Conservation (phyloP, 2,888 invertebrate genomes). For the Dynastes hyllus region DNA sequence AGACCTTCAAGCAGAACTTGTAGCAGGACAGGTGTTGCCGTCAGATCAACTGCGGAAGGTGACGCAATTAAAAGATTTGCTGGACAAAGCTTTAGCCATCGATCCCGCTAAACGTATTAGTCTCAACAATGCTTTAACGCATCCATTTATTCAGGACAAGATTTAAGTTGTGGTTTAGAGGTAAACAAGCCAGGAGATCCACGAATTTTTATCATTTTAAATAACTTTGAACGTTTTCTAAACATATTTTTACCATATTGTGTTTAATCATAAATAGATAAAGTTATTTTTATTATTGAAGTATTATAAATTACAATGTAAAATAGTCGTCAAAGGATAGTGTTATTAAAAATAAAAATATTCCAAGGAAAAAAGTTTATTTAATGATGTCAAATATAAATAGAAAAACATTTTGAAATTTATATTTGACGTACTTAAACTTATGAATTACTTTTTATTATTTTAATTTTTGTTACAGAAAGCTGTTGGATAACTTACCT, state of each 20-base stretch:
- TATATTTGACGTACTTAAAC: conserved; percentile 54
- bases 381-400: conserved; percentile 55
- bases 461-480: conserved; percentile 60
- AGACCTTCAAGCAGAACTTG: conserved; percentile 90
- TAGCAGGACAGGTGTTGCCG: conserved; percentile 91
- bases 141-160: conserved; percentile 97
- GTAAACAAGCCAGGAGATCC: conserved; percentile 60
- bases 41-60: conserved; percentile 94
- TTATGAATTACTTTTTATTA: conserved; percentile 52
- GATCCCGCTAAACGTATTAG: conserved; percentile 95
- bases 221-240: conserved; percentile 50
- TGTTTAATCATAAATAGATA: conserved; percentile 42
- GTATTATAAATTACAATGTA: conserved; percentile 47
- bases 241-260: conserved; percentile 46
- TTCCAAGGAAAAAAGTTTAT: conserved; percentile 44
- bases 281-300: conserved; percentile 50
- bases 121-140: conserved; percentile 94
- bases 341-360: conserved; percentile 51
- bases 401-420: conserved; percentile 28
- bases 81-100: conserved; percentile 93
- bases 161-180: conserved; percentile 73
- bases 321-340: conserved; percentile 44
- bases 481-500: conserved; percentile 56
- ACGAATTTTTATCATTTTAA: conserved; percentile 51
- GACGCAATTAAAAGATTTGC: conserved; percentile 90